Evolutionary conservation across 2,888 invertebrate species (phyloP).

Genomic region (Orthonevra nobilis): DNA sequence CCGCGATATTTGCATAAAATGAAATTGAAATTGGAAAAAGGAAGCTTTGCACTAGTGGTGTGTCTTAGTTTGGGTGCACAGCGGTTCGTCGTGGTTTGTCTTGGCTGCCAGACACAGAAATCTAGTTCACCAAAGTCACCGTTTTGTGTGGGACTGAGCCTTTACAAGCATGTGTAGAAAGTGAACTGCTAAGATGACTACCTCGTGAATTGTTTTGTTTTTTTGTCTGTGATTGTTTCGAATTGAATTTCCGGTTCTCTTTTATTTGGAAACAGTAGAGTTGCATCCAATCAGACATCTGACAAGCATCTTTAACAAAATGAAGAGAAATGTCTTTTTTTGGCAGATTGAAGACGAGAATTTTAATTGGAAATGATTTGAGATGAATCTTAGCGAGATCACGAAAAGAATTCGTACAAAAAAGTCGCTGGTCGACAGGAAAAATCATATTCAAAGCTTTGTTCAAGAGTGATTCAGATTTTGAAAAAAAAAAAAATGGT

Average conservation of each 20-base stretch:
- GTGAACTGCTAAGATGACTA: slow-evolving; percentile 15
- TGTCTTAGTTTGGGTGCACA: background rate
- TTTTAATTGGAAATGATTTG: too few relatives aligned
- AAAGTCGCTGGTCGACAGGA: too few relatives aligned
- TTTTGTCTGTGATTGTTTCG: too few relatives aligned
- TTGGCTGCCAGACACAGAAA: slow-evolving; percentile 46
- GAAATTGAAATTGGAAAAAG: slow-evolving; percentile 59
- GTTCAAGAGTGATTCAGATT: too few relatives aligned
- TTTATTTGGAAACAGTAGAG: too few relatives aligned
- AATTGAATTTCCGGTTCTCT: background rate
- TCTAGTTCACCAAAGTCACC: slow-evolving; percentile 62
- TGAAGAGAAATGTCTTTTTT: too few relatives aligned
- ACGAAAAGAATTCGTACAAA: too few relatives aligned
- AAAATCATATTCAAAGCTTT: too few relatives aligned
- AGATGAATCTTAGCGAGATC: too few relatives aligned
- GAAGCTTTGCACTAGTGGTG: slow-evolving; percentile 25
- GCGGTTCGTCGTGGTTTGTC: slow-evolving; percentile 32
- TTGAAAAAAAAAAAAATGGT: too few relatives aligned
- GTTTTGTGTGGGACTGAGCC: slow-evolving; percentile 36
- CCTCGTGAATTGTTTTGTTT: slow-evolving; percentile 25
- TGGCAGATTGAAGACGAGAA: too few relatives aligned
- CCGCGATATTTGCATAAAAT: slow-evolving; percentile 61
- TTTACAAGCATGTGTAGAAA: slow-evolving; percentile 37
- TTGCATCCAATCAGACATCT: background rate
- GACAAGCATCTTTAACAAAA: slow-evolving; percentile 1